phyloP scores from a whole-genome alignment of 2,797 vertebrate genomes.

The Cynopterus sphinx region DNA sequence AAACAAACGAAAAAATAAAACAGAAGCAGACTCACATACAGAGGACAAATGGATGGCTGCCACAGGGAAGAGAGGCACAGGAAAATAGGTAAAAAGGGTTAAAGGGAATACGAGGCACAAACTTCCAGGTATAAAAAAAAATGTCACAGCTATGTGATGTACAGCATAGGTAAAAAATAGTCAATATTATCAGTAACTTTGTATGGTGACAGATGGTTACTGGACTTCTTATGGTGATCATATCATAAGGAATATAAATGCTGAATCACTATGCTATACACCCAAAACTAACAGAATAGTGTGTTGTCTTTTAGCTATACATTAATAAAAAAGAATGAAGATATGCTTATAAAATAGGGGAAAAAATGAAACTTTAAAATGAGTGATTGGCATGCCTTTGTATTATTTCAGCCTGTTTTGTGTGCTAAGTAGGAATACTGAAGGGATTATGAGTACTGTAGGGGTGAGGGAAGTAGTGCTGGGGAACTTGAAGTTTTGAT shows the following conservation, averaged over 20 bases:
- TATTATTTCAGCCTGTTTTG: background rate
- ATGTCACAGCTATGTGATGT: background rate
- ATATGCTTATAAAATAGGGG: background rate
- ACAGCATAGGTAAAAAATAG: background rate
- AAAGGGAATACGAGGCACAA: background rate
- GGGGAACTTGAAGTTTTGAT: background rate
- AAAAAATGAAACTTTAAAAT: background rate
- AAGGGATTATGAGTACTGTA: background rate
- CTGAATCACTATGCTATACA: background rate
- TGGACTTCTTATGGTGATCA: background rate
- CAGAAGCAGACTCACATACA: background rate
- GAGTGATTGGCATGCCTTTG: background rate
- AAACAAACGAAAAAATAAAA: background rate
- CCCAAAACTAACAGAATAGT: background rate
- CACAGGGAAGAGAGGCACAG: too few relatives aligned
- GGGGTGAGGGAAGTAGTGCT: accelerated
- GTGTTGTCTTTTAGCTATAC: background rate
- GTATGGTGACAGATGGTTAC: background rate
- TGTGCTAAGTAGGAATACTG: background rate
- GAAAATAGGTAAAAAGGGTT: background rate
- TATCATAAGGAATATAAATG: background rate
- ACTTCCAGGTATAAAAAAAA: background rate
- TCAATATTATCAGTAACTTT: background rate
- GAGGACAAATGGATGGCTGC: background rate
- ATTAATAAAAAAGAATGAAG: background rate